phyloP scores from a whole-genome alignment of 2,888 invertebrate genomes.

The Platycheirus rosarum region DNA sequence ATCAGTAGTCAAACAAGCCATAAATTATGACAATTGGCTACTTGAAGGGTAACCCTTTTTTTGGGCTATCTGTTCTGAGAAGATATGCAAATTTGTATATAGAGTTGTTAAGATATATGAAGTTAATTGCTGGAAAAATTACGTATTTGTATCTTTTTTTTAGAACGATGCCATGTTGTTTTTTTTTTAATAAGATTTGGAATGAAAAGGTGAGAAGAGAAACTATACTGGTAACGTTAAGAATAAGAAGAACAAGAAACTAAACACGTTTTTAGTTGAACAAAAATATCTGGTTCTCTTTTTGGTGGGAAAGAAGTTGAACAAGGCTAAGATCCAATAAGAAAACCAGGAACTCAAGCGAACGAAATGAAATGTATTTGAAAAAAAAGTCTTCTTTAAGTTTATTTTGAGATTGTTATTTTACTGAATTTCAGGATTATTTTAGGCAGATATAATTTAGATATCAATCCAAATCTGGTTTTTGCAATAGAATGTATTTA shows the following conservation, averaged over 20 bases:
- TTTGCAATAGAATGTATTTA: no score
- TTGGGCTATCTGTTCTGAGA: constrained; percentile 1
- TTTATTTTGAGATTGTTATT: no score
- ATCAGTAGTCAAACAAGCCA: constrained; percentile 80
- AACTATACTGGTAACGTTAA: not conserved
- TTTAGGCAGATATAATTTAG: no score
- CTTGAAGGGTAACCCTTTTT: constrained; percentile 33
- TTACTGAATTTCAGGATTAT: no score
- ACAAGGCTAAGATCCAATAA: constrained; percentile 39
- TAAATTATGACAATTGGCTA: constrained; percentile 76
- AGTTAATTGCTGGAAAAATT: constrained; percentile 47
- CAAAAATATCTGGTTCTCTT: constrained; percentile 48
- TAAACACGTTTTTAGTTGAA: constrained; percentile 66
- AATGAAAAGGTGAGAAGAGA: constrained; percentile 31
- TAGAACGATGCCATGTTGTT: no score
- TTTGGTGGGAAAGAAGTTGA: constrained; percentile 67
- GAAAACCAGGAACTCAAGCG: constrained; percentile 1
- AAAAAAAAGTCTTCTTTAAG: no score
- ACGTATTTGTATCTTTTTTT: constrained; percentile 19
- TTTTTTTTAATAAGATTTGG: no score
- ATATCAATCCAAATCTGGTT: no score
- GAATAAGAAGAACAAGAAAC: constrained; percentile 18
- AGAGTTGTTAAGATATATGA: constrained; percentile 47
- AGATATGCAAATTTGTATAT: constrained; percentile 65
- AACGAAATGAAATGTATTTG: no score